Conservation (phyloP, 1,140 invertebrate genomes). For the Luehdorfia chinensis region DNA sequence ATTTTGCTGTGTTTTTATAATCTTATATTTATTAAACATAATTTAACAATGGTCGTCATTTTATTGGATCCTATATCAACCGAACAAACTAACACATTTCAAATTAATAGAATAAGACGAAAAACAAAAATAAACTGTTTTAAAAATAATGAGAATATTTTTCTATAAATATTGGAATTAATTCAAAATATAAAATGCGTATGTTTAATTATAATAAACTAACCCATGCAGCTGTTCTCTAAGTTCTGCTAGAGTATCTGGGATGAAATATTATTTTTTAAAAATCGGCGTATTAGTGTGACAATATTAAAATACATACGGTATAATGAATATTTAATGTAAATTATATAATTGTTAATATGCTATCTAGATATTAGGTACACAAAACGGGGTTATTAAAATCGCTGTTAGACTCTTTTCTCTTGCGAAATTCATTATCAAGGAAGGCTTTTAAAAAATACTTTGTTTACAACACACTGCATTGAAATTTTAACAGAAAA, state of each 20-base stretch:
- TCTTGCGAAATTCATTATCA: too few relatives aligned
- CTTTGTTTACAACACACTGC: too few relatives aligned
- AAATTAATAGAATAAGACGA: conserved; percentile 28
- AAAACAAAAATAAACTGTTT: conserved; percentile 42
- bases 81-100: conserved; percentile 22
- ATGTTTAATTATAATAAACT: conserved; percentile 35
- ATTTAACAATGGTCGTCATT: too few relatives aligned
- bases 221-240: conserved; percentile 50
- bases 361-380: conserved; percentile 44
- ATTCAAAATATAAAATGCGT: conserved; percentile 37
- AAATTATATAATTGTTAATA: conserved; percentile 46
- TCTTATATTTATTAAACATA: too few relatives aligned
- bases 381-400: conserved; percentile 21
- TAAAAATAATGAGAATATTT: conserved; percentile 57
- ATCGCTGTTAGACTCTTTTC: too few relatives aligned
- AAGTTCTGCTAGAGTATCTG: conserved; percentile 66
- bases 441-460: too few relatives aligned
- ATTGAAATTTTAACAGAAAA: too few relatives aligned
- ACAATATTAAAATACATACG: conserved; percentile 60
- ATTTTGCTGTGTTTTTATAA: too few relatives aligned
- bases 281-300: conserved; percentile 59
- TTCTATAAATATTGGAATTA: conserved; percentile 66
- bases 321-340: conserved; percentile 19
- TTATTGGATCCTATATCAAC: conserved; percentile 12
- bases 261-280: conserved; percentile 59